Evolutionary conservation across 2,113 vertebrate species (phyloP).

Genomic region (Chaetops frenatus): DNA sequence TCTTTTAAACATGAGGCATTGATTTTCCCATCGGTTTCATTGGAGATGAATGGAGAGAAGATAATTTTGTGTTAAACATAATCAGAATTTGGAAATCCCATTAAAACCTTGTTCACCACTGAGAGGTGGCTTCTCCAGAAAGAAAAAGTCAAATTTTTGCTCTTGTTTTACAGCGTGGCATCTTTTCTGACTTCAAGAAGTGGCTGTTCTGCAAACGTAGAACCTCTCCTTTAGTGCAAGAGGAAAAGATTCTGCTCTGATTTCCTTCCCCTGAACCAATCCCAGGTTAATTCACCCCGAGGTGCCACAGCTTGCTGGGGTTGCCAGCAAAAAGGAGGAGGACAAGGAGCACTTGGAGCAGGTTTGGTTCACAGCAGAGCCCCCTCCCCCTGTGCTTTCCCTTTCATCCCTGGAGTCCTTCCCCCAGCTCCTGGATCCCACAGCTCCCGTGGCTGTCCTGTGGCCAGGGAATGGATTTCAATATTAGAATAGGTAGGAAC

Average conservation of each 20-base stretch:
- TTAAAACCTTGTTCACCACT: background rate
- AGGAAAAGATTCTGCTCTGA: background rate
- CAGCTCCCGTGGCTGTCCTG: constrained; percentile 19
- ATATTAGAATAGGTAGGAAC: background rate
- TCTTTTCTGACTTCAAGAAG: background rate
- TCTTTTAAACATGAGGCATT: background rate
- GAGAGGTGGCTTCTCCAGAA: background rate
- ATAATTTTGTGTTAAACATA: background rate
- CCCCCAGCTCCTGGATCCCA: constrained; percentile 10
- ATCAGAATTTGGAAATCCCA: background rate
- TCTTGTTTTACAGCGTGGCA: background rate
- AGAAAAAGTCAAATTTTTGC: background rate
- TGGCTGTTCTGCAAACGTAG: background rate
- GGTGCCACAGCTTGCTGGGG: background rate
- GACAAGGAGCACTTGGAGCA: background rate
- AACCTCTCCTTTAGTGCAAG: background rate
- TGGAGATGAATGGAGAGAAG: background rate
- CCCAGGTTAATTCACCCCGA: background rate
- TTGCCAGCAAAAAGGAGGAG: background rate
- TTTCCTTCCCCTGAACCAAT: background rate
- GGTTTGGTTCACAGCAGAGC: constrained; percentile 16
- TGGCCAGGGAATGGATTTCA: background rate
- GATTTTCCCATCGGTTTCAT: background rate
- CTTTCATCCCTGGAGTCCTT: background rate
- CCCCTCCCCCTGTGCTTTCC: constrained; percentile 44